A percentile compares a stretch with the other conserved stretches of the same genome.
These are phyloP conservation scores for Dicroscelio sp. DNA, from an alignment of 2,888 invertebrate species.

Conservation along the genomic window DNA sequence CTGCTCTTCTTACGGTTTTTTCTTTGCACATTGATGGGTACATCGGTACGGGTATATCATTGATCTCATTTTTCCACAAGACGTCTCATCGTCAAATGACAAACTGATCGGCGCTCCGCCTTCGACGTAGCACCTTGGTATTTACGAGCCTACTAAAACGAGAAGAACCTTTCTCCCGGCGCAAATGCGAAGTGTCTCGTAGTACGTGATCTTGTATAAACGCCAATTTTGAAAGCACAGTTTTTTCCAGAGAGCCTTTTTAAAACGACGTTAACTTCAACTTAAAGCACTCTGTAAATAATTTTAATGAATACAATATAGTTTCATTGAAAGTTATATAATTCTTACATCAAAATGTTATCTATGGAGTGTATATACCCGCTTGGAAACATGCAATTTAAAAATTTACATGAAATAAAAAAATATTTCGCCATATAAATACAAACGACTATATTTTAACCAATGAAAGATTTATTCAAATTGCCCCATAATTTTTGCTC, in stretches of 20 bases:
- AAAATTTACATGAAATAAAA: no score
- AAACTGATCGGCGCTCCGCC: conserved; percentile 60
- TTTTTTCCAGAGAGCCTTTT: conserved; percentile 41
- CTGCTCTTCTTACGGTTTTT: not conserved
- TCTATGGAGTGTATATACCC: no score
- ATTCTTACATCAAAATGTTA: no score
- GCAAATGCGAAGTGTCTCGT: conserved; percentile 43
- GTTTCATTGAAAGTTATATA: no score
- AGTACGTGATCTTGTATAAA: conserved; percentile 62
- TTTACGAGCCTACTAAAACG: conserved; percentile 68
- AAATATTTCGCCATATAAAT: no score
- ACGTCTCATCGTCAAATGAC: conserved; percentile 65
- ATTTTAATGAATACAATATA: conserved; percentile 35
- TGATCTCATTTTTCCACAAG: conserved; percentile 64
- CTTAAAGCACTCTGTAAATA: conserved; percentile 59
- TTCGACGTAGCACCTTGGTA: conserved; percentile 42
- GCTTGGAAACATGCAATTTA: no score
- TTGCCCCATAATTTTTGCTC: not conserved
- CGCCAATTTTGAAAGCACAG: conserved; percentile 54
- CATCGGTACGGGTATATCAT: conserved; percentile 50
- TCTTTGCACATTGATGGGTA: conserved; percentile 58
- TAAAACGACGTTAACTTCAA: conserved; percentile 45
- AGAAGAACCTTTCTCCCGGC: conserved; percentile 43
- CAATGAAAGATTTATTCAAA: not conserved
- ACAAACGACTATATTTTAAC: not conserved